Evolutionary conservation across 1,140 invertebrate genomes (phyloP), one percentile per base, ranked within the genome.

Genomic region (Drosophila nigrodunni): DNA sequence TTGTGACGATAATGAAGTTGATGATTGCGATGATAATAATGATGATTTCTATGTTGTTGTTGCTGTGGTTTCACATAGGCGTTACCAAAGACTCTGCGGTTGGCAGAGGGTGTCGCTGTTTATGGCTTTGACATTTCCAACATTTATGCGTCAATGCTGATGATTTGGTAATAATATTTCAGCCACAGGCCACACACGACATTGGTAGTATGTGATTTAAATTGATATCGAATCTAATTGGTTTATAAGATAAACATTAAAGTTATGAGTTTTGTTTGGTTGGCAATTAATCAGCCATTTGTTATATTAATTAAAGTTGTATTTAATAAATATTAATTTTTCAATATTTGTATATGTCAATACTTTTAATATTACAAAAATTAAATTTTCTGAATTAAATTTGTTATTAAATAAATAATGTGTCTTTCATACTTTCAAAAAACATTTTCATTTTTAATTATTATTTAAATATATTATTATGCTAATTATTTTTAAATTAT

Each of bases 81-180:
- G 75, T 73, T 61, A 43, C 21, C 21, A 41, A 35, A 43, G 68
- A 39, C 54, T 30, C 25, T 67, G 64, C 34, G 70, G 54, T 60
- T 39, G 65, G 65, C 64, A 67, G 39, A 21, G 71, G 65, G 71
- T 54, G 50, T 54, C 55, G 71, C 61, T 61, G 65, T 49, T 69
- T 69, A 61, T 74, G 71, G 13, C 61, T 74, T 69, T 74, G 71
- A 74, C 71, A 69, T 69, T 54, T 59, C 44, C 55, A 59, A 68
- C 70, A 73, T 73, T 73, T 47, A 73, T 39, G 47, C 70, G 64
- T 73, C 70, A 73, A 74, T 50, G 30, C 47, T 34, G 69, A 65
- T 69, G 39, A 58, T 70, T 25, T 25, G 35, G 18, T 34, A 47
- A 60, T 58, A 21, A 62, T 13, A 47, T 57, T 46, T 55, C 30